Base-by-base conservation (phyloP, 37 sponge, comb jelly and placozoan species). In the Dysidea cf. avara region DNA sequence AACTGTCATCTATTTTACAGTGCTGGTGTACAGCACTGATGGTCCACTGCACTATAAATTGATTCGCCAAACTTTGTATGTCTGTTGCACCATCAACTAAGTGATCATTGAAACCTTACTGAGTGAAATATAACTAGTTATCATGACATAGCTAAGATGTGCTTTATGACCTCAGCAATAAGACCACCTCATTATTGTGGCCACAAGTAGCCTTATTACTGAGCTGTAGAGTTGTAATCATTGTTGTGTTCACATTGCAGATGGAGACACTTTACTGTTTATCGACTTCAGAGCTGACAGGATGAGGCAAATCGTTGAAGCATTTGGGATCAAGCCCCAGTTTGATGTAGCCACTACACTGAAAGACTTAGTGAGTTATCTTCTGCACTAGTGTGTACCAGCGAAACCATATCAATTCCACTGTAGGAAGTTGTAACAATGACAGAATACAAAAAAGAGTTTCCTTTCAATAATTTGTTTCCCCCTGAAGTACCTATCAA, bases 361-460 rank as follows among this genome's bases (percentile, higher is more conserved):
- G 22, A 57, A 66, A 35, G 47, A 70, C 71, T 56, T 89, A 25
- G 76, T 84, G n/a, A 35, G 83, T 51, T 3, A 26, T 64, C 76
- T n/a, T 31, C 51, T 32, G n/a, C 75, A 49, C 64, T 29, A 30
- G n/a, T 9, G 9, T 35, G 26, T 39, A 55, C 62, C 31, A 39
- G 22, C 75, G 20, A 61, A 34, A 9, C 79, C 20, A 24, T 46
- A 30, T 24, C 36, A n/a, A 49, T 26, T 33, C 25, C 24, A 17
- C 67, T 71, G 29, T 53, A 80, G 75, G 46, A 69, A 61, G 68
- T 92, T 7, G 63, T 39, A 36, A 88, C 92, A 17, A 88, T 92
- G 87, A 96, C 93, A 36, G 86, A 96, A 71, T 91, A 96, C 72
- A 96, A 96, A 77, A 81, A 92, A 53, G 87, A 92, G 48, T 96